Conservation (phyloP, 2,113 vertebrate genomes). For the Plotosus lineatus region DNA sequence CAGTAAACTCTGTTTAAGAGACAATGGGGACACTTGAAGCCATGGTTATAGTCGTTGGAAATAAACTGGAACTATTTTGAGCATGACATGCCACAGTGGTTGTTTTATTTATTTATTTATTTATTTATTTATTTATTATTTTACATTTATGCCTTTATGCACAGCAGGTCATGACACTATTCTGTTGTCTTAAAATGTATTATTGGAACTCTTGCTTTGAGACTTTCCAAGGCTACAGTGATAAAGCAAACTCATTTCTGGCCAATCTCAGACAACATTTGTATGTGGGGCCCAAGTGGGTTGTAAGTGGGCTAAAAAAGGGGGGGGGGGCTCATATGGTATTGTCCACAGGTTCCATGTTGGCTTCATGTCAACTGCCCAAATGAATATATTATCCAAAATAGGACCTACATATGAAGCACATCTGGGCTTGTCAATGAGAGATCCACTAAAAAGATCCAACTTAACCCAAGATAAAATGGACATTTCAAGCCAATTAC, state of each 20-base stretch:
- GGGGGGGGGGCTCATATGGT: too few relatives aligned
- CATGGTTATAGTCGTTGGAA: not conserved
- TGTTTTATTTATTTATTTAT: not conserved
- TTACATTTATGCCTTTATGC: not conserved
- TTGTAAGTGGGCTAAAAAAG: too few relatives aligned
- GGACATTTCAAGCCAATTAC: too few relatives aligned
- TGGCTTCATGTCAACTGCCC: too few relatives aligned
- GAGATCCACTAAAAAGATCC: too few relatives aligned
- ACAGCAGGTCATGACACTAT: not conserved
- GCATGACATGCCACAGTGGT: not conserved
- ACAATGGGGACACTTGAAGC: not conserved
- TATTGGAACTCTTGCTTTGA: not conserved
- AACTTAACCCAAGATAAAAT: too few relatives aligned
- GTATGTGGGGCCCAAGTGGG: too few relatives aligned
- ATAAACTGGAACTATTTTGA: not conserved
- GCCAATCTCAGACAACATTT: too few relatives aligned
- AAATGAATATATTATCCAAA: too few relatives aligned
- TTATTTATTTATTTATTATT: not conserved
- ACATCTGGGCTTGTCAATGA: too few relatives aligned
- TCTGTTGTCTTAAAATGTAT: not conserved
- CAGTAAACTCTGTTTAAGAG: not conserved
- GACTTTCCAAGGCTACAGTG: not conserved
- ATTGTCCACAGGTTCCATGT: too few relatives aligned
- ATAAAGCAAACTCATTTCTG: not conserved
- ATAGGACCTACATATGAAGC: too few relatives aligned